Percentiles rank a stretch among this genome's conserved stretches.
phyloP scores from a whole-genome alignment of 2,888 invertebrate species.

The Odontomyia ornata region DNA sequence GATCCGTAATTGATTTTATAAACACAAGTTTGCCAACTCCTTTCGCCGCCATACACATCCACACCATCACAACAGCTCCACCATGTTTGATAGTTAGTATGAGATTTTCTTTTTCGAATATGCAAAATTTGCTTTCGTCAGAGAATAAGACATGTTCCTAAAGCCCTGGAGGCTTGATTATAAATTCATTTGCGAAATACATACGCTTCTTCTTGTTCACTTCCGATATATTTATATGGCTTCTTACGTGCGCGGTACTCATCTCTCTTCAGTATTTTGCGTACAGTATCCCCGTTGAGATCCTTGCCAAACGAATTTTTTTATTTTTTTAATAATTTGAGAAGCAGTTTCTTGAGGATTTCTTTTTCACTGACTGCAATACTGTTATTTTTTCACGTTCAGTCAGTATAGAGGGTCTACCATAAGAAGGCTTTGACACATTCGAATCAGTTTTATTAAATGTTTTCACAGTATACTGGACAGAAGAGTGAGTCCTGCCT shows the following conservation, averaged over 20 bases:
- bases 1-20: conserved; percentile 22
- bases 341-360: not conserved
- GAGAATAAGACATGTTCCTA: conserved; percentile 48
- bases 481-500: conserved; percentile 3
- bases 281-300: not conserved
- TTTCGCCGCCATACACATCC: conserved; percentile 42
- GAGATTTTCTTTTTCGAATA: conserved; percentile 38
- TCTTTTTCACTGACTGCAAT: not conserved
- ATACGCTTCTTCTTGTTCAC: conserved; percentile 32
- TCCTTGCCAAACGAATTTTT: not conserved
- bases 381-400: not conserved
- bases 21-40: conserved; percentile 10
- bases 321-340: not conserved
- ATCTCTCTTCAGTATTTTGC: not conserved
- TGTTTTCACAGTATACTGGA: not conserved
- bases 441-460: not conserved
- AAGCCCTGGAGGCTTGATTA: not conserved
- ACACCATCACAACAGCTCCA: conserved; percentile 43
- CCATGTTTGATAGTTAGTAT: conserved; percentile 45
- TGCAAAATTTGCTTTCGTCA: conserved; percentile 47
- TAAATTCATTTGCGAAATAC: conserved; percentile 37
- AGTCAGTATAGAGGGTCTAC: not conserved
- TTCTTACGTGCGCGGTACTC: conserved; percentile 1
- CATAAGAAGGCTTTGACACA: not conserved
- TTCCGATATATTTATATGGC: conserved; percentile 2